phyloP scores from a whole-genome alignment of 2,888 invertebrate genomes.

The Gasteruption jaculator region DNA sequence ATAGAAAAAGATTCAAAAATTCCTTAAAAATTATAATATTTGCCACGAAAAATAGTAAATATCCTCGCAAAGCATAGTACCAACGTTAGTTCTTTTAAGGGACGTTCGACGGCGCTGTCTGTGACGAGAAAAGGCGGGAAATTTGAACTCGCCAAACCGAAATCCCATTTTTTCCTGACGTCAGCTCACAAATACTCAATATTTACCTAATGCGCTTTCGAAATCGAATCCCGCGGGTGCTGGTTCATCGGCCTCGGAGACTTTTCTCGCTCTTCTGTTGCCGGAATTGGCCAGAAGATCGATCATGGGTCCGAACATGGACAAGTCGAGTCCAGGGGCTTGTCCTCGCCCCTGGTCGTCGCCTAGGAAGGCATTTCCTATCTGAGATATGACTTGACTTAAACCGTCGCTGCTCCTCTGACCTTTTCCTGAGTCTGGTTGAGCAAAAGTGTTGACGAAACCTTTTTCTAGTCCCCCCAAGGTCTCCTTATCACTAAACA shows the following conservation, averaged over 20 bases:
- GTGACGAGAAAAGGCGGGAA: too few relatives aligned
- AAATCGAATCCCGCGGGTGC: slow-evolving; percentile 31
- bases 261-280: slow-evolving; percentile 19
- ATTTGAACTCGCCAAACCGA: too few relatives aligned
- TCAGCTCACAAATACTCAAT: too few relatives aligned
- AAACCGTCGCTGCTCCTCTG: slow-evolving; percentile 32
- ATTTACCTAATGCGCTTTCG: too few relatives aligned
- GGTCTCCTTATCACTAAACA: slow-evolving; percentile 61
- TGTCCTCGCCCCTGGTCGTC: slow-evolving; percentile 22
- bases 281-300: slow-evolving; percentile 26
- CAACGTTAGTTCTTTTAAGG: too few relatives aligned
- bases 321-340: slow-evolving; percentile 32
- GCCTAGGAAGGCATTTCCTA: slow-evolving; percentile 40
- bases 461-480: slow-evolving; percentile 61
- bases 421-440: slow-evolving; percentile 63
- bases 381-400: slow-evolving; percentile 43
- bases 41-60: too few relatives aligned
- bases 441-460: slow-evolving; percentile 65
- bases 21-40: too few relatives aligned
- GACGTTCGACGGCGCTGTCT: too few relatives aligned
- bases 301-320: slow-evolving; percentile 33
- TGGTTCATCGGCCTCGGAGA: slow-evolving; percentile 13
- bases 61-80: too few relatives aligned
- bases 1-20: too few relatives aligned
- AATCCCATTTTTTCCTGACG: too few relatives aligned